Evolutionary conservation across 2,888 invertebrate genomes (phyloP).

Genomic region (Prosopocoilus inquinatus): DNA sequence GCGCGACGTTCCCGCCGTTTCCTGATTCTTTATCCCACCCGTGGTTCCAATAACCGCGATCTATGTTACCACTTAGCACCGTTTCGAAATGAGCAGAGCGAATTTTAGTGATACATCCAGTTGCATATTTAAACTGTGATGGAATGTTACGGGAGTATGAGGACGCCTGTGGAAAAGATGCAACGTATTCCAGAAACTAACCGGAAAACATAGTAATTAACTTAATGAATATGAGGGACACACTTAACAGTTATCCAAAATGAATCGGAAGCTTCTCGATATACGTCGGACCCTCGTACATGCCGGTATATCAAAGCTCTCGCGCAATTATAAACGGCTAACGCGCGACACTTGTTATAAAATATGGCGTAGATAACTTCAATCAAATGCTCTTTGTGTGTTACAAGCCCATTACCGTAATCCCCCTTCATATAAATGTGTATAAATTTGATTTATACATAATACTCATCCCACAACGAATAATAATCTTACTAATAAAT

Average conservation of each 20-base stretch:
- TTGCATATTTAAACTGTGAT: no score
- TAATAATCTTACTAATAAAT: constrained; percentile 4
- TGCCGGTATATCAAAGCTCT: constrained; percentile 15
- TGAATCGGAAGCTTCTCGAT: no score
- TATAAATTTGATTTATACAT: constrained; percentile 40
- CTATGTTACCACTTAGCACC: constrained; percentile 33
- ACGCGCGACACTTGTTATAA: constrained; percentile 33
- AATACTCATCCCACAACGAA: constrained; percentile 5
- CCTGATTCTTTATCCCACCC: constrained; percentile 36
- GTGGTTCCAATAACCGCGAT: constrained; percentile 36
- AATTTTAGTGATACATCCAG: constrained; percentile 16
- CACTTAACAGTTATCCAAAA: no score
- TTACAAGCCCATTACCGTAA: constrained; percentile 42
- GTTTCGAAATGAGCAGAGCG: constrained; percentile 28
- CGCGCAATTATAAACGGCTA: constrained; percentile 35
- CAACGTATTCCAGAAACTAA: neutral
- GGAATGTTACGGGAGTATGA: no score
- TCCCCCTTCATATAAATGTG: constrained; percentile 40
- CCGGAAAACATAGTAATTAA: no score
- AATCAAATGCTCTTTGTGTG: constrained; percentile 42
- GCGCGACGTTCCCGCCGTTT: constrained; percentile 13
- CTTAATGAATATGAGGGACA: no score
- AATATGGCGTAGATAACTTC: constrained; percentile 45
- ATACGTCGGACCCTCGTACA: no score
- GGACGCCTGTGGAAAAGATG: no score